phyloP scores from a whole-genome alignment of 2,888 invertebrate genomes.

The Muschampia staudingeri region DNA sequence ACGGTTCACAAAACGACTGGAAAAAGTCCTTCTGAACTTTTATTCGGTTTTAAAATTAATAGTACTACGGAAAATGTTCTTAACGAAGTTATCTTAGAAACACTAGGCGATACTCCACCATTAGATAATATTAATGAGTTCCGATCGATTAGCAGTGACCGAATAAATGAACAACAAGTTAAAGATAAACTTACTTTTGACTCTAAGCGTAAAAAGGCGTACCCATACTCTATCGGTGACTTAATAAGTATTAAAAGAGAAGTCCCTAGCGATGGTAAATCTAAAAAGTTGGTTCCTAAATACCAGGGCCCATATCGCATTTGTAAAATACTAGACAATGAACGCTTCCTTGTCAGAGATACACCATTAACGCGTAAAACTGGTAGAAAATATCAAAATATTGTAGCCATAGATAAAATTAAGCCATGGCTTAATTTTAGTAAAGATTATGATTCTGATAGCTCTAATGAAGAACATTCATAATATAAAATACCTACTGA shows the following conservation, averaged over 20 bases:
- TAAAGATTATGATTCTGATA: slow-evolving; percentile 7
- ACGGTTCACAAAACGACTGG: not conserved
- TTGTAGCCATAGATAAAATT: slow-evolving; percentile 11
- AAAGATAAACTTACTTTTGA: not conserved
- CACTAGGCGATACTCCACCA: not conserved
- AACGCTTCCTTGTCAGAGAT: not conserved
- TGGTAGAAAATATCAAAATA: slow-evolving; percentile 19
- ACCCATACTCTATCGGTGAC: not conserved
- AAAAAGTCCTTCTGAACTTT: not conserved
- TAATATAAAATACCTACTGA: not conserved
- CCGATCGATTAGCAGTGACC: not conserved
- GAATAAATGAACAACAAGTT: not conserved
- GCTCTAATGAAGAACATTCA: not conserved
- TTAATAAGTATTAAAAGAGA: slow-evolving; percentile 35
- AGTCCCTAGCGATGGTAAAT: slow-evolving; percentile 14
- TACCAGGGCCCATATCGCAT: slow-evolving; percentile 19
- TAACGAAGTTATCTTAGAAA: not conserved
- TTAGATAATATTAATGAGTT: slow-evolving; percentile 1
- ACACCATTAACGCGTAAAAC: slow-evolving; percentile 11
- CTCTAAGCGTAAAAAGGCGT: slow-evolving; percentile 12
- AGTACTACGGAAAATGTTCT: slow-evolving; percentile 11
- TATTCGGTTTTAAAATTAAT: slow-evolving; percentile 8
- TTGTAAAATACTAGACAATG: slow-evolving; percentile 11
- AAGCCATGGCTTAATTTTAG: slow-evolving; percentile 13
- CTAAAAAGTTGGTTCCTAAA: slow-evolving; percentile 9